A percentile compares a stretch with the other conserved stretches of the same genome.
phyloP scores from a whole-genome alignment of 2,113 vertebrate genomes.

The Plotosus lineatus region DNA sequence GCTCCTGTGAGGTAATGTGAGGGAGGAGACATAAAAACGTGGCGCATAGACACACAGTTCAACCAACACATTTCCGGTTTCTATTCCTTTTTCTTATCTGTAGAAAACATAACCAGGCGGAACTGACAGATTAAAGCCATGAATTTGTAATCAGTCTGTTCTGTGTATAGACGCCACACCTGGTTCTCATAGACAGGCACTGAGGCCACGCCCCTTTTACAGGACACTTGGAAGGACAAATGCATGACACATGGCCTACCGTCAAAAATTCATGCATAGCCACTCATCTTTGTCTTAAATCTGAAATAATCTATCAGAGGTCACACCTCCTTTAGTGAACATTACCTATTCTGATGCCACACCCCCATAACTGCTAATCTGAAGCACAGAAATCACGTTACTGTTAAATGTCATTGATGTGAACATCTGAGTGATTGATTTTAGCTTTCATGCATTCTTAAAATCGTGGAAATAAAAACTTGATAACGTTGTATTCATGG shows the following conservation, averaged over 20 bases:
- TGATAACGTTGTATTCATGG: conserved; percentile 21
- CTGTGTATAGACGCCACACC: background rate
- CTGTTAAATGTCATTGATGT: background rate
- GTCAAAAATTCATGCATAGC: too few relatives aligned
- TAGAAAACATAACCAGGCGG: background rate
- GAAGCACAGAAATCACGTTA: too few relatives aligned
- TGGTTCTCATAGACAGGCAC: background rate
- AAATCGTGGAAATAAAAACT: background rate
- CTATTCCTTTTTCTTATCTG: background rate
- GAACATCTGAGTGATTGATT: background rate
- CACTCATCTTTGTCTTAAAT: too few relatives aligned
- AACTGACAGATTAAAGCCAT: background rate
- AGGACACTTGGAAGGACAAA: background rate
- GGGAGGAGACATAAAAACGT: background rate
- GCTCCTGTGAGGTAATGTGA: background rate
- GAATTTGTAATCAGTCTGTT: background rate
- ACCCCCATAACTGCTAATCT: too few relatives aligned
- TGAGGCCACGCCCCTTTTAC: background rate
- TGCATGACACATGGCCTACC: too few relatives aligned
- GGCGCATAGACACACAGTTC: background rate
- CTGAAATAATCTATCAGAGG: too few relatives aligned
- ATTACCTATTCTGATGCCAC: background rate
- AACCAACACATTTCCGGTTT: background rate
- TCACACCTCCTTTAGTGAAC: background rate
- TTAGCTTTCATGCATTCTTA: background rate